Base-by-base conservation (phyloP, 2,888 invertebrate genomes). In the Drosophila subsilvestris region DNA sequence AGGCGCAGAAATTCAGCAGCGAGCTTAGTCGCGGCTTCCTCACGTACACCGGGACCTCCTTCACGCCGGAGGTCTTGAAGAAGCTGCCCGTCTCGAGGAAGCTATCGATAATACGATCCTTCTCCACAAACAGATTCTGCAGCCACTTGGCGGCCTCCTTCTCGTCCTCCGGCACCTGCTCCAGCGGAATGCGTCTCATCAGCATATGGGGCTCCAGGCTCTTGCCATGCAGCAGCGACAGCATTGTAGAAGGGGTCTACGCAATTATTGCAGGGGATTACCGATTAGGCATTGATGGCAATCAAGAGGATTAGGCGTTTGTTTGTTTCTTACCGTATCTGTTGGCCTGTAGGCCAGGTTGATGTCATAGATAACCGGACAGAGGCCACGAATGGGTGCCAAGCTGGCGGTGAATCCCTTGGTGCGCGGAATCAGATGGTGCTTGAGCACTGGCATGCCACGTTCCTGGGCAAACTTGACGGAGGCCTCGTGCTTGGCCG, bases 341-440 rank as follows among this genome's bases (percentile, higher is more conserved):
- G 94, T 93, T 59, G 93, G 93, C 74, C 94, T 95, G 84, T 96
- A 96, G 5, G 94, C 95, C 74, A 97, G 90, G 83, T 96, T 95
- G 79, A 97, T 95, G 89, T 98, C 97, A 90, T 97, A 97, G 71
- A 98, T 94, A 27, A 96, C 97, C 5, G 95, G 95, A 77, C 96
- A 95, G 92, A 96, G 96, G 55, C 95, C 96, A 89, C 95, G 95
- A 91, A 98, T 94, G 78, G 96, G 94, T 60, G 96, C 95, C 82
- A 98, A 93, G 90, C 97, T 97, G 58, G 97, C 95, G 0, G 95
- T 95, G 90, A 99, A 99, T 2, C 99, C 99, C 92, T 96, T 96
- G n/a, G 98, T 97, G 71, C 98, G 94, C n/a, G 99, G 98, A 27
- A 97, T 95, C 54, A 99, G 93, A 90, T 98, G 98, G 90, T 98